phyloP scores from a whole-genome alignment of 2,113 vertebrate genomes.

The Delphinapterus leucas region DNA sequence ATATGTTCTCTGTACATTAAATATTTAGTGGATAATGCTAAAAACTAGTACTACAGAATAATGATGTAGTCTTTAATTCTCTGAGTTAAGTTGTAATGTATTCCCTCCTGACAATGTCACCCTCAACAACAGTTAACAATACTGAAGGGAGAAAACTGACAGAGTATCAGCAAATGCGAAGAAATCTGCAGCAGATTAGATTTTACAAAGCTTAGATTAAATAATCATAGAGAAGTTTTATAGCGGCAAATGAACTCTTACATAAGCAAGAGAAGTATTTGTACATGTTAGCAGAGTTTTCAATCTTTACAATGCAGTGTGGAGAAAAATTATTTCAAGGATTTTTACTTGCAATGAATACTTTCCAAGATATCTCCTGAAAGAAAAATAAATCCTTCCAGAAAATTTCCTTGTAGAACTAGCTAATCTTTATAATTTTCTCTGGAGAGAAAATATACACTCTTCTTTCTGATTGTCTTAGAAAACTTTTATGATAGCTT shows the following conservation, averaged over 20 bases:
- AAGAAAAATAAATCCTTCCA: background rate
- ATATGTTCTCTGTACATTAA: background rate
- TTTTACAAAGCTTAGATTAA: background rate
- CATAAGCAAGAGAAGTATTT: background rate
- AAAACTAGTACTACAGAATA: background rate
- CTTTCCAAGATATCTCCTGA: background rate
- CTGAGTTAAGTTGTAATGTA: background rate
- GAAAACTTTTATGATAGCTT: background rate
- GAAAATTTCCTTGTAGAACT: background rate
- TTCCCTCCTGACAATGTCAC: background rate
- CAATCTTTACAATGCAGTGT: background rate
- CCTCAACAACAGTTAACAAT: background rate
- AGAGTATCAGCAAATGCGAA: background rate
- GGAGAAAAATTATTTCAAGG: slow-evolving; percentile 21
- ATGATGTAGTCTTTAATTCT: background rate
- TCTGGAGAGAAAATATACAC: background rate
- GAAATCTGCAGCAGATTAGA: background rate
- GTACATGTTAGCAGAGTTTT: background rate
- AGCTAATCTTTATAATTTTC: background rate
- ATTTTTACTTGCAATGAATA: slow-evolving; percentile 19
- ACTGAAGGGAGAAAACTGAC: background rate
- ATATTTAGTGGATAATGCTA: background rate
- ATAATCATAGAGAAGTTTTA: background rate
- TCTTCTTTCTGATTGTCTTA: background rate
- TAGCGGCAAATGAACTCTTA: background rate